Conservation (phyloP, 2,113 vertebrate genomes). For the Polyodon spathula region DNA sequence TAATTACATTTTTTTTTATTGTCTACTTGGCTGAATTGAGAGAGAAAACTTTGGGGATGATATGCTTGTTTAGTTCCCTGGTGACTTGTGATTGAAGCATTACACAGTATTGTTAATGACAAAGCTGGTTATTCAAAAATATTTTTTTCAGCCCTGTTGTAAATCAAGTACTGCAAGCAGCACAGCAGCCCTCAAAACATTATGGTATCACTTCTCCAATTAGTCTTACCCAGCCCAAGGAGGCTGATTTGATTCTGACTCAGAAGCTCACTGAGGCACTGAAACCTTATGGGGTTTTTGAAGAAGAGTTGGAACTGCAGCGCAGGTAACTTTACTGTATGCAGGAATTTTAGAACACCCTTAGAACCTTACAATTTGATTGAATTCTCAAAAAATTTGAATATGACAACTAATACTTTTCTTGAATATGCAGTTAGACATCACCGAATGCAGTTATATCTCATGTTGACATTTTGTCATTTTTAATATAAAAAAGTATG, state of each 20-base stretch:
- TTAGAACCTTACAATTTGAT: neutral
- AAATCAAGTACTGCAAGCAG: constrained; percentile 66
- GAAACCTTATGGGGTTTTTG: constrained; percentile 74
- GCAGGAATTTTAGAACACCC: neutral
- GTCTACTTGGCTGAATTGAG: too few relatives aligned
- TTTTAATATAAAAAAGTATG: too few relatives aligned
- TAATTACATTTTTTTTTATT: too few relatives aligned
- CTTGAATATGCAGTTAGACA: too few relatives aligned
- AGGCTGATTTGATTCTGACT: constrained; percentile 70
- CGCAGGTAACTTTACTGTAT: constrained; percentile 58
- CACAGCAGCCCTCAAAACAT: constrained; percentile 62
- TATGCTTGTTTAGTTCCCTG: neutral
- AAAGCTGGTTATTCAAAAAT: neutral
- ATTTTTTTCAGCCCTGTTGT: constrained; percentile 60
- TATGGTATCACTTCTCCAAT: constrained; percentile 84
- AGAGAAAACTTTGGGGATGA: too few relatives aligned
- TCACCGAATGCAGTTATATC: too few relatives aligned
- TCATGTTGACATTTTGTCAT: too few relatives aligned
- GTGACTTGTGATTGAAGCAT: neutral
- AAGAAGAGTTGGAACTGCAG: constrained; percentile 75
- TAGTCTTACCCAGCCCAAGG: constrained; percentile 74
- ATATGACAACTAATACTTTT: too few relatives aligned
- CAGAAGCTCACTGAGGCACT: constrained; percentile 70
- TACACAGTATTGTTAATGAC: neutral
- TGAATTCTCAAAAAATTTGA: too few relatives aligned